Evolutionary conservation across 2,797 vertebrate genomes (phyloP), one percentile per base, ranked within the genome.

Genomic region (Leptodactylus fallax): DNA sequence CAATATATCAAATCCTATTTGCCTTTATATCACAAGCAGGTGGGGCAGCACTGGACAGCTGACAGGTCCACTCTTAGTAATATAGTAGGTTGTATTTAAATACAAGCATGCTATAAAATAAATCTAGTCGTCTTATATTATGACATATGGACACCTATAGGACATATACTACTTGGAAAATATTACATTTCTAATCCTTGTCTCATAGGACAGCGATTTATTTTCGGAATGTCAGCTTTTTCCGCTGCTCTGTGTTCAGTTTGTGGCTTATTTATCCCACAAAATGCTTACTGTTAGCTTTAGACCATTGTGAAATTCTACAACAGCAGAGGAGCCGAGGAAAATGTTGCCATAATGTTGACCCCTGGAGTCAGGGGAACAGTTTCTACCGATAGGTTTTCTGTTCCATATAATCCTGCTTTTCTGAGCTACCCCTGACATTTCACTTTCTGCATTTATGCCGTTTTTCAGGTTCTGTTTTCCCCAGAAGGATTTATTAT

Each of bases 331-430:
- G 51, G 47, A 87, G 49, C 69, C 58, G 53, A 79, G 74, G 49
- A 79, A 85, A 53, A 65, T 36, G 12, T 51, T 58, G 63, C 76
- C 51, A 25, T 83, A 56, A 23, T 36, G 25, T 25, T 79, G 81
- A 79, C 81, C 81, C 72, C n/a, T 25, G 72, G 45, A 67, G 60
- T 49, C 67, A 19, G 25, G 51, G 87, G 36, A 87, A 67, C 25
- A 19, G 5, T 36, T 87, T 87, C 14, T 53, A 55, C 53, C 45
- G 17, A 51, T 63, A 63, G 56, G 71, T 86, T 80, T 87, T 65
- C 71, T 87, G 74, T 21, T 55, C 71, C 61, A 7, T 87, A 79
- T 69, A 78, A 78, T 87, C 72, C 79, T 87, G 12, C 63, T 51
- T 45, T 67, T 86, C 27, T 17, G 19, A 86, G 61, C 60, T 36